A percentile compares a stretch with the other conserved stretches of the same genome.
phyloP scores from a whole-genome alignment of 2,113 vertebrate species.

The Microcebus griseorufus region DNA sequence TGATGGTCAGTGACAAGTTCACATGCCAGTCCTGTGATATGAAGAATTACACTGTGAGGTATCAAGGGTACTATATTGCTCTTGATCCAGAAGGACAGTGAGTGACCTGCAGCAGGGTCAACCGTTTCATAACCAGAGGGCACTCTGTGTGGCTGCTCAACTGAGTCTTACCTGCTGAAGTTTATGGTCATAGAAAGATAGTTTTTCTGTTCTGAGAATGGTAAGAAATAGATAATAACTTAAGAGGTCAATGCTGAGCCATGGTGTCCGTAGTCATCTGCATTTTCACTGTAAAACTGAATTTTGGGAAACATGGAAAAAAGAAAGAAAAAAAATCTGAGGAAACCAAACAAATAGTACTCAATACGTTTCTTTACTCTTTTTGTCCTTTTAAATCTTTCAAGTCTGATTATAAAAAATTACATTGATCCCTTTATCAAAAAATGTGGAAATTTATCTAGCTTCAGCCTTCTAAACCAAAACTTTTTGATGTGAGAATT shows the following conservation, averaged over 20 bases:
- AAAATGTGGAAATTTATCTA: not conserved
- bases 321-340: not conserved
- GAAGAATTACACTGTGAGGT: slow-evolving; percentile 87
- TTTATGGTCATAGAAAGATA: not conserved
- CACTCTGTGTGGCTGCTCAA: no score
- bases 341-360: not conserved
- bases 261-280: not conserved
- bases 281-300: not conserved
- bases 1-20: slow-evolving; percentile 90
- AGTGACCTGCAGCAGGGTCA: not conserved
- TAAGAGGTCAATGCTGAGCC: not conserved
- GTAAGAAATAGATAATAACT: not conserved
- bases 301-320: not conserved
- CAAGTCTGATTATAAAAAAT: not conserved
- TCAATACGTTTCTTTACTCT: not conserved
- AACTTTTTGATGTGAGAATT: not conserved
- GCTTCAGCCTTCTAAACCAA: not conserved
- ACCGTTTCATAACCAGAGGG: no score
- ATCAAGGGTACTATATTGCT: not conserved
- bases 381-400: not conserved
- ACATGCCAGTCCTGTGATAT: slow-evolving; percentile 90
- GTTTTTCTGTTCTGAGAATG: not conserved
- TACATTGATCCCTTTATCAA: not conserved
- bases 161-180: not conserved
- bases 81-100: not conserved